Conservation (phyloP, 2,113 vertebrate species). For the Eublepharis macularius region DNA sequence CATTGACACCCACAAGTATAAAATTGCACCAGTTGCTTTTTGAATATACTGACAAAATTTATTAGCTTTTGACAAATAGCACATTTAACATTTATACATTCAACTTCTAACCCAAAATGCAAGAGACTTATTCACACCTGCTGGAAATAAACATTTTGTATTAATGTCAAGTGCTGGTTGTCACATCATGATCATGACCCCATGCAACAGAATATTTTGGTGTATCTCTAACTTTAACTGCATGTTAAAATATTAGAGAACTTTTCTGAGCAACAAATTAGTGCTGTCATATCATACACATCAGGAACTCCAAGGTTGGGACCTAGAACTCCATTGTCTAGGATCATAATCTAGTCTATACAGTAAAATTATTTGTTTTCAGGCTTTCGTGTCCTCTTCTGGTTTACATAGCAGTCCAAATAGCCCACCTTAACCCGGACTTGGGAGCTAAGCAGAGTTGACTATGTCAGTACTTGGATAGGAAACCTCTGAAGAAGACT, state of each 20-base stretch:
- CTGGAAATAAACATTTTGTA: constrained; percentile 22
- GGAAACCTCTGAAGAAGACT: too few species aligned
- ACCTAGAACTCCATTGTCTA: background rate
- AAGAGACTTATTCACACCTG: background rate
- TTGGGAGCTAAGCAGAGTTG: too few species aligned
- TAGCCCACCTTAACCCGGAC: too few species aligned
- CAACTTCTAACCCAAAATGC: background rate
- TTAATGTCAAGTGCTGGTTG: background rate
- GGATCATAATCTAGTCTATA: background rate
- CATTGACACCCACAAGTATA: background rate
- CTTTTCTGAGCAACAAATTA: background rate
- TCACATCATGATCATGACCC: background rate
- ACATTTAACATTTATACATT: constrained; percentile 17
- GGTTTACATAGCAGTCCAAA: too few species aligned
- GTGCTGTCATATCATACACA: background rate
- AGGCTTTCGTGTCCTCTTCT: background rate
- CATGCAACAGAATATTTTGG: background rate
- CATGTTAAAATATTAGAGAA: background rate
- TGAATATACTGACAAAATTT: background rate
- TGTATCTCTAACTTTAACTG: background rate
- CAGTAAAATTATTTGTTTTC: background rate
- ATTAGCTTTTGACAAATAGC: constrained; percentile 5
- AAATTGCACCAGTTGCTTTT: background rate
- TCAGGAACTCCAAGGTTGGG: background rate
- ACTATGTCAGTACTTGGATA: too few species aligned